Evolutionary conservation across 2,888 invertebrate genomes (phyloP).

Genomic region (Caenorhabditis panamensis): DNA sequence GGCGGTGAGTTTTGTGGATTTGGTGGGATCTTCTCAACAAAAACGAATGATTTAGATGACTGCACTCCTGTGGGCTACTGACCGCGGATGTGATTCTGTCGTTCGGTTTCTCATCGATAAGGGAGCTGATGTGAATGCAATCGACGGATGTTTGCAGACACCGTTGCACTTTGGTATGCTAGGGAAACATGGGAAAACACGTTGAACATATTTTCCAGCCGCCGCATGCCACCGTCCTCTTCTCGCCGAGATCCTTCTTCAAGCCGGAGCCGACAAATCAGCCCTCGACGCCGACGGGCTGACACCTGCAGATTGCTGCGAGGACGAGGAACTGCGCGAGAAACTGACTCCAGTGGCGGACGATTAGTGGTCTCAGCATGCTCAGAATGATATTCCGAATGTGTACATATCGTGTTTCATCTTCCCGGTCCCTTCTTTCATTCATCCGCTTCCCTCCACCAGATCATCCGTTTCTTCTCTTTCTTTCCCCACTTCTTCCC

Average conservation of each 20-base stretch:
- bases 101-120: slow-evolving; percentile 52
- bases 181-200: background rate
- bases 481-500: slow-evolving; percentile 28
- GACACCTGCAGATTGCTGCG: slow-evolving; percentile 68
- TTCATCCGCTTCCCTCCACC: background rate
- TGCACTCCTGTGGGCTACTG: slow-evolving; percentile 67
- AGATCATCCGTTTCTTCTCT: slow-evolving; percentile 9
- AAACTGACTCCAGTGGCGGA: slow-evolving; percentile 17
- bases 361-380: slow-evolving; percentile 11
- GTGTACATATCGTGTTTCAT: slow-evolving; percentile 51
- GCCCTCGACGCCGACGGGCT: slow-evolving; percentile 67
- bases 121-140: slow-evolving; percentile 69
- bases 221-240: slow-evolving; percentile 59
- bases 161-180: slow-evolving; percentile 73
- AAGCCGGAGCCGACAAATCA: slow-evolving; percentile 64
- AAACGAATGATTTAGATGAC: no score
- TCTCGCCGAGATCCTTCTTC: slow-evolving; percentile 67
- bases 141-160: slow-evolving; percentile 73
- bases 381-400: slow-evolving; percentile 25
- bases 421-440: background rate
- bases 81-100: slow-evolving; percentile 58
- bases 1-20: slow-evolving; percentile 34
- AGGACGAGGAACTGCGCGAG: slow-evolving; percentile 40
- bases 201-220: slow-evolving; percentile 36
- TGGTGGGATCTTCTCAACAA: background rate